Evolutionary conservation across 2,113 vertebrate genomes (phyloP).

Genomic region (Toxostoma redivivum): DNA sequence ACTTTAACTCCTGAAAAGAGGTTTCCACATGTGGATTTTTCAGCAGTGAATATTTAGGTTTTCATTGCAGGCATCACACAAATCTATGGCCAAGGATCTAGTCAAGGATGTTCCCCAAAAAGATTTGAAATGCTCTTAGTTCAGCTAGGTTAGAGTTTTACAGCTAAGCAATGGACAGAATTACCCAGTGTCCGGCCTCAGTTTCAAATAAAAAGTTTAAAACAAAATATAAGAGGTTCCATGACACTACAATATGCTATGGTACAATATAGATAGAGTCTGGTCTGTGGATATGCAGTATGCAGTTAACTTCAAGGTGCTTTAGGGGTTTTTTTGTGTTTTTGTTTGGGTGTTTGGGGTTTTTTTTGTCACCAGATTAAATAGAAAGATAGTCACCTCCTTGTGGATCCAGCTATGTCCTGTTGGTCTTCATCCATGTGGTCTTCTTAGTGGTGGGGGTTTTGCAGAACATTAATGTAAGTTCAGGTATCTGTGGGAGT

Average conservation of each 20-base stretch:
- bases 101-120: background rate
- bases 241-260: background rate
- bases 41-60: background rate
- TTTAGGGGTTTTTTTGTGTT: background rate
- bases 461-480: background rate
- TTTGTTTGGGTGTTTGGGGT: no score
- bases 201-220: background rate
- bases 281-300: background rate
- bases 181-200: background rate
- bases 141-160: background rate
- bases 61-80: background rate
- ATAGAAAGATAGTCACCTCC: background rate
- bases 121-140: background rate
- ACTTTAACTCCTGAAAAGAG: background rate
- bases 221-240: background rate
- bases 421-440: background rate
- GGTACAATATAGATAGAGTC: background rate
- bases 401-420: background rate
- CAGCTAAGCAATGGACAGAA: background rate
- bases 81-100: background rate
- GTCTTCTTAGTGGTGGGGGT: background rate
- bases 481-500: background rate
- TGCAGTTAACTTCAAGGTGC: background rate
- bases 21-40: background rate
- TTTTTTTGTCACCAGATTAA: background rate